Evolutionary conservation across 1,140 invertebrate genomes (phyloP).

Genomic region (Neodiprion virginianus): DNA sequence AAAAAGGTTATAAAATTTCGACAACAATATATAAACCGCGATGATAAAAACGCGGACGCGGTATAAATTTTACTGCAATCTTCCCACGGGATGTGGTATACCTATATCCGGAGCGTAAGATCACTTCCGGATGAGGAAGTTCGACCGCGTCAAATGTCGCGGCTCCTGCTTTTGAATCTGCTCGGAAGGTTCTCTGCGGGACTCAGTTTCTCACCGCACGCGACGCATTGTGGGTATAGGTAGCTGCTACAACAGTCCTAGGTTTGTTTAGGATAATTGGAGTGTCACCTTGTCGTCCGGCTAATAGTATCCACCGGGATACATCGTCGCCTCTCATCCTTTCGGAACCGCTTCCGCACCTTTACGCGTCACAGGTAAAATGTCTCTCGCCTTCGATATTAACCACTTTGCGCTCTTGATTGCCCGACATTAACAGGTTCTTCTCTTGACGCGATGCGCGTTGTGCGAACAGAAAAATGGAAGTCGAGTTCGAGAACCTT

Average conservation of each 20-base stretch:
- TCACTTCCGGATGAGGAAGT: background rate
- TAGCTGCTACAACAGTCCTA: background rate
- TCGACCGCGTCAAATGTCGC: background rate
- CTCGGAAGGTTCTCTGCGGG: no score
- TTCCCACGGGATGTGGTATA: no score
- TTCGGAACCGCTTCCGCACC: background rate
- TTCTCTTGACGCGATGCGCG: no score
- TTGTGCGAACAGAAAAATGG: no score
- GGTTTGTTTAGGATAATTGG: conserved; percentile 4
- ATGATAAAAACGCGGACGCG: no score
- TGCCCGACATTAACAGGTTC: background rate
- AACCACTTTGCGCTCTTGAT: background rate
- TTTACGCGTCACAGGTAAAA: background rate
- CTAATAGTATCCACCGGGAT: background rate
- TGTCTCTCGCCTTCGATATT: background rate
- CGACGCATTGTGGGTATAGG: no score
- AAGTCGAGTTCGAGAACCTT: no score
- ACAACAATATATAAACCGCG: no score
- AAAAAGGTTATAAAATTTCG: no score
- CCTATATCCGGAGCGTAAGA: background rate
- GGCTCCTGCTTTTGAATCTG: no score
- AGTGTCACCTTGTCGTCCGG: background rate
- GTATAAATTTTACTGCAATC: no score
- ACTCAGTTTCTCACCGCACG: no score
- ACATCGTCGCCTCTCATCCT: background rate